Base-by-base conservation (phyloP, 2,797 vertebrate species). In the Falco naumanni region DNA sequence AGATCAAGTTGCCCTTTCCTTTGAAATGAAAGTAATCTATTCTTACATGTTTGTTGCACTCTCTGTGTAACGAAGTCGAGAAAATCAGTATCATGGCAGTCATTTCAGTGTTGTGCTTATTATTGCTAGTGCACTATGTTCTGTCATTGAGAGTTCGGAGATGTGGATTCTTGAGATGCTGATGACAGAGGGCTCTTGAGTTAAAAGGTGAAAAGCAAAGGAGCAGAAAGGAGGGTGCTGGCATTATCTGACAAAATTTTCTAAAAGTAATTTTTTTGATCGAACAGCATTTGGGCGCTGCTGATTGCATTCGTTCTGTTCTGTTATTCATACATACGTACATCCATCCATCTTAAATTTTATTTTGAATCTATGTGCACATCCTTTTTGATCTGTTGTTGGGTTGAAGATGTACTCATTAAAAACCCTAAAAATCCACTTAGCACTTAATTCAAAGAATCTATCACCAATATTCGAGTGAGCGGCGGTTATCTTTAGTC, bases 1-100 rank as follows among this genome's bases (percentile, higher is more conserved):
- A 89, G 68, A 89, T 87, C 43, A 90, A 65, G 57, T 54, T 87
- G 50, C 29, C 76, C 48, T 66, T 91, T 90, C 56, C 92, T 94
- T 89, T 84, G 87, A 95, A 95, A 91, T 53, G 22, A 69, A 92
- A 89, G 64, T 43, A 94, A 95, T 96, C 39, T 5, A 48, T 95
- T 97, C 95, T 71, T 80, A 56, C 77, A 29, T 82, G 57, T 82
- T 89, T 61, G 33, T 95, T 87, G 43, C 78, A 63, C 71, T 89
- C 61, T 54, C 57, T 51, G 7, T 82, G 50, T 60, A 94, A 65
- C 61, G 77, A 75, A 41, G 75, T 33, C 2, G 22, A 86, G 56
- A 87, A 94, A 89, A 94, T 95, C 94, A 92, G 6, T 92, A 90
- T 28, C 45, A 71, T 60, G 51, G 47, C 51, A 80, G 78, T 66